Evolutionary conservation across 1,140 invertebrate genomes (phyloP).

Genomic region (Atta cephalotes): DNA sequence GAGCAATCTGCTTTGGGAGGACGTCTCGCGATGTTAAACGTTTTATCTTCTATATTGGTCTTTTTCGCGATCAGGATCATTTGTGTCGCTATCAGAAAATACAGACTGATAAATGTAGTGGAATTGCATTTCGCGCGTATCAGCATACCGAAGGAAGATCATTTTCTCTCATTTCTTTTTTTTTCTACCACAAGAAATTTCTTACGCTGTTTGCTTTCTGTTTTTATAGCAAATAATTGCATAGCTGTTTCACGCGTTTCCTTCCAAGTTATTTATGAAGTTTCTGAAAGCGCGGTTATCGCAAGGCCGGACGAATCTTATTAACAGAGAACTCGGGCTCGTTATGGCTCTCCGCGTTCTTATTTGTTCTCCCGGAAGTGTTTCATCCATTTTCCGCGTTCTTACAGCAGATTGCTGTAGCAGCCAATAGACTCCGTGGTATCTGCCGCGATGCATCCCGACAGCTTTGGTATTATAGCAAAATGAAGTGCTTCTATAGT

Average conservation of each 20-base stretch:
- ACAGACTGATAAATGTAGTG: slow-evolving; percentile 21
- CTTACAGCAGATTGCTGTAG: slow-evolving; percentile 42
- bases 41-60: slow-evolving; percentile 11
- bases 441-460: slow-evolving; percentile 7
- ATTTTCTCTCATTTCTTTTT: background rate
- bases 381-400: slow-evolving; percentile 60
- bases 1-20: background rate
- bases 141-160: background rate
- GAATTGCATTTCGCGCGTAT: background rate
- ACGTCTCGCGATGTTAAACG: background rate
- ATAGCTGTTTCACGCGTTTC: slow-evolving; percentile 20
- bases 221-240: slow-evolving; percentile 45
- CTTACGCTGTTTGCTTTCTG: background rate
- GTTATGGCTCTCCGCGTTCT: slow-evolving; percentile 60
- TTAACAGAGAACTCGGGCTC: slow-evolving; percentile 65
- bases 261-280: slow-evolving; percentile 46
- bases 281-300: slow-evolving; percentile 40
- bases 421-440: slow-evolving; percentile 32
- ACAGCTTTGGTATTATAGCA: slow-evolving; percentile 6
- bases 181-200: background rate
- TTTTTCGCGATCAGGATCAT: background rate
- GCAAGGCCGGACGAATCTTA: slow-evolving; percentile 64
- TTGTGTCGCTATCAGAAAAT: background rate
- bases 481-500: slow-evolving; percentile 38
- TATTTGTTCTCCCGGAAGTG: slow-evolving; percentile 64